Evolutionary conservation across 2,113 vertebrate species (phyloP), one percentile per base, ranked within the genome.

Genomic region (Sarotherodon lohbergeri): DNA sequence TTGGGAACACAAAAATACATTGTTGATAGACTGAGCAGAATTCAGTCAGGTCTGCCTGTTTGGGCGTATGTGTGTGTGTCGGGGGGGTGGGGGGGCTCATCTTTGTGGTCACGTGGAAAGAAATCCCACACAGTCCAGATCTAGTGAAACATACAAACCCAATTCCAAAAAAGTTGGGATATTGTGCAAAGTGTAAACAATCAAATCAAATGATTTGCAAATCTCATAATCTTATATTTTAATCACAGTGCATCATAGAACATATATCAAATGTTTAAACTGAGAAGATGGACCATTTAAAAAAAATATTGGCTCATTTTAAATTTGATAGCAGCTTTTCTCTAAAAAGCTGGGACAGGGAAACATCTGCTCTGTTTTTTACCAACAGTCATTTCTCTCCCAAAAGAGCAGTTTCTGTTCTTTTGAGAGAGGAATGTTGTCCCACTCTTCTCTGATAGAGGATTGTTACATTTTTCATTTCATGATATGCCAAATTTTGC

Each of bases 1-100:
- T 93, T 94, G 81, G 93, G 59, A 94, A 85, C 86, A 92, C 90
- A 92, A 88, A 91, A 92, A 88, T 83, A 92, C 88, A 76, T 71
- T 92, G 92, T 89, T 90, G 91, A 92, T 36, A 36, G 86, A 84
- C 34, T 12, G 66, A 90, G 68, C 2, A 10, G 90, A 89, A 82
- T 80, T 85, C 81, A 66, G 86, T 80, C 71, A 19, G 73, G 17
- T 89, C 80, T 80, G 86, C 68, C 1, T 24, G 57, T 61, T 55
- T 80, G 59, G 34, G 50, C 80, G 55, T 84, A 14, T 81, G 59
- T 32, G 11, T 78, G 10, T 39, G 36, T 36, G 34, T 34, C 27
- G 14, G 57, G 57, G 32, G 36, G 68, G 84, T n/a, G n/a, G n/a
- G 50, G 63, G 89, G 91, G 89, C 63, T n/a, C 32, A 81, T 88